Base-by-base conservation (phyloP, 2,797 vertebrate species). In the Hypotaenidia okinawae region DNA sequence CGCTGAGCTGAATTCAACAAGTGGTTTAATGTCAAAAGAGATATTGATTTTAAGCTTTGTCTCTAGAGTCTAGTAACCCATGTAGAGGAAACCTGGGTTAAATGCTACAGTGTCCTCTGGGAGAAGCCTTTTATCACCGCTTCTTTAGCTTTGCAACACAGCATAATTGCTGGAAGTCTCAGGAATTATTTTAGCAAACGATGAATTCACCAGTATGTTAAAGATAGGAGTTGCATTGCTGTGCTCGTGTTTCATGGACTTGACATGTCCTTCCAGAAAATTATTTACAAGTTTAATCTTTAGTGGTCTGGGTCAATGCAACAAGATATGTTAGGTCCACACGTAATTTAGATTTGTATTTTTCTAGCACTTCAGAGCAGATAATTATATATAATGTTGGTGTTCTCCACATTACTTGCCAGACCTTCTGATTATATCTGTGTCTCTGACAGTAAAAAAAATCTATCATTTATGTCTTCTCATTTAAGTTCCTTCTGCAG, bases 21-120 rank as follows among this genome's bases (percentile, higher is more conserved):
- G 55, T 66, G 32, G 33, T 87, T 87, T 69, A 63, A 88, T 47
- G 39, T 51, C 54, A 63, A 89, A 89, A 89, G 57, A 80, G 21
- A 73, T 17, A 52, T 23, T 3, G 11, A 33, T 82, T 84, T 90
- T 61, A 73, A 55, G 5, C 17, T 92, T 82, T 79, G 16, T 87
- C 74, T 94, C 87, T 55, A 55, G 85, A 35, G 47, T n/a, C 28
- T 87, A 45, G 69, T 94, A 92, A 82, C 5, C 45, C 13, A 23
- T 6, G 33, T 59, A 11, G 59, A 91, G 52, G 47, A 96, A 96
- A 95, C 85, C 74, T 84, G 35, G 58, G 47, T 94, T 88, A 92
- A 95, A 72, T 64, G 51, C 76, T 70, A 15, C 16, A 54, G 47
- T 35, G 76, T 89, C 80, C 49, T 80, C 77, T 87, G 68, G 33